Evolutionary conservation across 2,888 invertebrate species (phyloP).

Genomic region (Rotaria magnacalcarata): DNA sequence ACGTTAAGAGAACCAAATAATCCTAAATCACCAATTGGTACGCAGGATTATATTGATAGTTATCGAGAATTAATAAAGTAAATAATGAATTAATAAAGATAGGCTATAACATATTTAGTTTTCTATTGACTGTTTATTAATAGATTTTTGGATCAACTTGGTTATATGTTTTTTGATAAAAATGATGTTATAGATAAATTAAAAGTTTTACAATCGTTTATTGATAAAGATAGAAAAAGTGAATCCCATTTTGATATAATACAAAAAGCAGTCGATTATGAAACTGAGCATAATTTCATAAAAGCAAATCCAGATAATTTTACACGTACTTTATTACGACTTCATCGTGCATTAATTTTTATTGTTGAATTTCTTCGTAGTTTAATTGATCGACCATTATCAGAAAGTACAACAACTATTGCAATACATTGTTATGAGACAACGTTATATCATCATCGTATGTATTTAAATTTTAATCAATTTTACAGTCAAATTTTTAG

Average conservation of each 20-base stretch:
- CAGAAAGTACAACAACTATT: background rate
- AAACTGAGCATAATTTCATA: constrained; percentile 67
- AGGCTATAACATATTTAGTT: too few relatives aligned
- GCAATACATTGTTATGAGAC: background rate
- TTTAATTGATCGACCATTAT: constrained; percentile 58
- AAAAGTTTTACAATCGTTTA: constrained; percentile 68
- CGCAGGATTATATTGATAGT: background rate
- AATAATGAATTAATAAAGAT: background rate
- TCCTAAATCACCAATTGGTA: background rate
- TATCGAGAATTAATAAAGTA: constrained; percentile 29
- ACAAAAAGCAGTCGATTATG: constrained; percentile 78
- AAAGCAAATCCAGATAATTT: constrained; percentile 31
- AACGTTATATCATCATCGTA: background rate
- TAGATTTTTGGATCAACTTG: constrained; percentile 83
- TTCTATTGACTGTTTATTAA: background rate
- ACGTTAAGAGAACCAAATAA: background rate
- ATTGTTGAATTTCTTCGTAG: constrained; percentile 75
- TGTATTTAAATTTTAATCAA: background rate
- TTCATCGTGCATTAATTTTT: constrained; percentile 87
- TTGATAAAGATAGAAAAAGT: constrained; percentile 51
- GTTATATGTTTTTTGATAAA: constrained; percentile 84
- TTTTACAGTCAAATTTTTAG: too few relatives aligned
- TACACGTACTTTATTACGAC: constrained; percentile 75
- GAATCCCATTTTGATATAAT: constrained; percentile 65
- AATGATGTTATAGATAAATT: constrained; percentile 82